Evolutionary conservation across 1,140 invertebrate genomes (phyloP).

Genomic region (Drosophila burlai): DNA sequence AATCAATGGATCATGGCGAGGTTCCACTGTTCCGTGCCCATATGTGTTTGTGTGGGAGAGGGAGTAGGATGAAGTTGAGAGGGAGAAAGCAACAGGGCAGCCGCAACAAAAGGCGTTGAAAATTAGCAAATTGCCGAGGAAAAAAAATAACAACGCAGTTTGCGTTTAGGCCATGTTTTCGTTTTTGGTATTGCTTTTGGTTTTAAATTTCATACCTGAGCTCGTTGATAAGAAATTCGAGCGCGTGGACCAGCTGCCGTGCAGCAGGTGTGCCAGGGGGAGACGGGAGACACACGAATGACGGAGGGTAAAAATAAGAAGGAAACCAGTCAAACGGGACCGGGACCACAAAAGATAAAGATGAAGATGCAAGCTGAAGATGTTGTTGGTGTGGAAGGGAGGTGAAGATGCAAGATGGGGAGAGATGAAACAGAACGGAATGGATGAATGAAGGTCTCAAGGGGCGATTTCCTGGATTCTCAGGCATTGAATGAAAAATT

Average conservation of each 20-base stretch:
- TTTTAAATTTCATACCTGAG: conserved; percentile 25
- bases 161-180: conserved; percentile 47
- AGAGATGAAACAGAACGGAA: conserved; percentile 47
- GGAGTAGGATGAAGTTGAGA: conserved; percentile 15
- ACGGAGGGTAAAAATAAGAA: conserved; percentile 23
- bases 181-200: conserved; percentile 17
- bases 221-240: conserved; percentile 74
- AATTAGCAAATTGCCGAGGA: conserved; percentile 43
- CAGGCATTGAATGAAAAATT: conserved; percentile 55
- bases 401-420: conserved; percentile 48
- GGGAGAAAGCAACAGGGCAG: conserved; percentile 39
- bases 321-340: conserved; percentile 77
- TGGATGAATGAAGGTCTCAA: conserved; percentile 58
- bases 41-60: conserved; percentile 18
- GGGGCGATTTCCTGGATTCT: conserved; percentile 41
- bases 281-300: conserved; percentile 6
- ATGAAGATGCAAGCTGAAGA: too few species aligned
- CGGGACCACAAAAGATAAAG: conserved; percentile 35
- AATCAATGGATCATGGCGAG: neutral
- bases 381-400: too few species aligned
- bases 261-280: conserved; percentile 62
- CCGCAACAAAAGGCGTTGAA: conserved; percentile 36
- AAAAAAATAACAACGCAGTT: conserved; percentile 55
- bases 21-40: conserved; percentile 10
- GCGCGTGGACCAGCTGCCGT: conserved; percentile 68